Conservation (phyloP, 2,113 vertebrate species). For the Petroica traversi region DNA sequence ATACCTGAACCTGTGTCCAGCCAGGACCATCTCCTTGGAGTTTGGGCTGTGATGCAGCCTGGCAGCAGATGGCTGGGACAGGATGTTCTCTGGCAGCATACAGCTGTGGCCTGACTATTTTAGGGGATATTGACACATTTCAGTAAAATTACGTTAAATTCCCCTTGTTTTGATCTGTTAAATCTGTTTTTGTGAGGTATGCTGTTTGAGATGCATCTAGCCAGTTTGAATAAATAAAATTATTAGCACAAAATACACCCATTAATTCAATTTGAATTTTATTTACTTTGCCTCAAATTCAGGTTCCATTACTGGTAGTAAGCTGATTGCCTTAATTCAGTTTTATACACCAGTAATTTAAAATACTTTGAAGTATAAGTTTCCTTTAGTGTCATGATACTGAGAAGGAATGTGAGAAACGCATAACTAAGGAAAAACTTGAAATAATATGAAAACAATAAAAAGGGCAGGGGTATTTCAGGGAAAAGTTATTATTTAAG, state of each 20-base stretch:
- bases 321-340: not conserved
- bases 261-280: not conserved
- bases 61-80: too few relatives aligned
- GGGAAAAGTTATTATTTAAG: not conserved
- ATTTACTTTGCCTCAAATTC: not conserved
- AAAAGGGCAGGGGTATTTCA: not conserved
- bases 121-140: not conserved
- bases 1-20: not conserved
- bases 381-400: not conserved
- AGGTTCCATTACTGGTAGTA: not conserved
- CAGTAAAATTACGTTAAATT: not conserved
- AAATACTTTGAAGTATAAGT: not conserved
- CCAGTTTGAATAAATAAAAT: not conserved
- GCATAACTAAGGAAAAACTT: not conserved
- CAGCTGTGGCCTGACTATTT: not conserved
- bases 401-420: not conserved
- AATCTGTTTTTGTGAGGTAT: not conserved
- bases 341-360: not conserved
- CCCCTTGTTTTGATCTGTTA: not conserved
- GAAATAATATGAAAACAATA: not conserved
- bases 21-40: not conserved
- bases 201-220: not conserved
- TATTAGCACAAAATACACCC: not conserved
- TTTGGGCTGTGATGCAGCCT: accelerated
- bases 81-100: not conserved